Evolutionary conservation across 2,888 invertebrate genomes (phyloP), one percentile per base, ranked within the genome.

Genomic region (Tridacna gigas): DNA sequence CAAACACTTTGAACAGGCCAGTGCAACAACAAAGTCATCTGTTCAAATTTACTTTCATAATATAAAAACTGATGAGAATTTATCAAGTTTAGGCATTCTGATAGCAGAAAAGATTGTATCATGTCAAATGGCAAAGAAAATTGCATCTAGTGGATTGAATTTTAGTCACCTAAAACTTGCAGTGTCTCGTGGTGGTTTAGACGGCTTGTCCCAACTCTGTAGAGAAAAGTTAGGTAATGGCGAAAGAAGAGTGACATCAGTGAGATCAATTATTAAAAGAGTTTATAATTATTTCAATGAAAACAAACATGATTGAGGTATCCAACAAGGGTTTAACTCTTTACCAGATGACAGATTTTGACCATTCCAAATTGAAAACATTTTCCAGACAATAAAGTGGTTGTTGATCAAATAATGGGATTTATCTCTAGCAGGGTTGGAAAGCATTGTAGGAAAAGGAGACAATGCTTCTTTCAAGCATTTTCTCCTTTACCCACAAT

Each of bases 181-280:
- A 18, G 12, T 26, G 18, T 20, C 11, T n/a, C 13, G 74, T 25
- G 61, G 22, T 73, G 45, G 47, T 73, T 9, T 73, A 73, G 71
- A 65, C 15, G 66, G 48, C 13, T 25, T 74, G 20, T 51, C 48
- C 15, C 74, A 74, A 3, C 56, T 74, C 15, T 74, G 47, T 60
- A 28, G 9, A 56, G 28, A n/a, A n/a, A 56, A 60, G 28, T 9
- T 26, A 7, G 20, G 13, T 37, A 28, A 22, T 18, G 74, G 74
- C 56, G 60, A 74, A 60, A n/a, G 60, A 37, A 56, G 74, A 56
- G 60, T 60, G n/a, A 74, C 74, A 26, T 22, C 25, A 11, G 11
- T 26, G 12, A 74, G 25, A 26, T 15, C 12, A 11, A 74, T 56
- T n/a, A 28, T 60, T 56, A 26, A 56, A 56, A 26, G 12, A 22